Conservation (phyloP, 37 sponge, comb jelly and placozoan species). For the Ephydatia muelleri region DNA sequence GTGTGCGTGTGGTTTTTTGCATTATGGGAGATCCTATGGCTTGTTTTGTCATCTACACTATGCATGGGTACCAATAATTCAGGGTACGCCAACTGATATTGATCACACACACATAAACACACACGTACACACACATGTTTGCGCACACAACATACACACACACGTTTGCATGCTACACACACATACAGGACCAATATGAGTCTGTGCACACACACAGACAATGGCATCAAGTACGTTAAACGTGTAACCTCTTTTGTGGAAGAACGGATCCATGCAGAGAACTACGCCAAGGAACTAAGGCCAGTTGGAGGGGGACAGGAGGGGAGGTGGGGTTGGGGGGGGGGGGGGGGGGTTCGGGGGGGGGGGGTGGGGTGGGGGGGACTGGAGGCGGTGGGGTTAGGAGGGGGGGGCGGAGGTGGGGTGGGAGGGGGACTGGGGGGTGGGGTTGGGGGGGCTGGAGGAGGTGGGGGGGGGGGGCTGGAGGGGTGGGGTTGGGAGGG, state of each 20-base stretch:
- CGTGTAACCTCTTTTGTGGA: constrained; percentile 69
- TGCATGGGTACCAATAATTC: too few relatives aligned
- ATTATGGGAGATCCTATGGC: too few relatives aligned
- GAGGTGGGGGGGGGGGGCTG: background rate
- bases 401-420: background rate
- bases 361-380: too few relatives aligned
- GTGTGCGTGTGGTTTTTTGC: background rate
- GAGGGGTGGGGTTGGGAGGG: too few relatives aligned
- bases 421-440: background rate
- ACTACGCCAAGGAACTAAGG: constrained; percentile 75
- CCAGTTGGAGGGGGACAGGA: too few relatives aligned
- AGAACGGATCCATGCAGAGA: constrained; percentile 73
- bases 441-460: background rate
- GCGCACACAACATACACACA: too few relatives aligned
- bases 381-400: constrained; percentile 3
- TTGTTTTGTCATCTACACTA: too few relatives aligned
- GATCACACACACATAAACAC: constrained; percentile 23
- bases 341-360: too few relatives aligned
- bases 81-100: background rate
- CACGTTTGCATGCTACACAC: too few relatives aligned
- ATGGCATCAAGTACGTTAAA: constrained; percentile 83
- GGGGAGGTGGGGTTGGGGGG: too few relatives aligned
- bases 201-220: constrained; percentile 66
- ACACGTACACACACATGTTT: background rate
- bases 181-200: constrained; percentile 81